Percentiles rank a stretch among this genome's conserved stretches.
phyloP scores from a whole-genome alignment of 1,140 invertebrate species.

The Cecropterus lyciades region DNA sequence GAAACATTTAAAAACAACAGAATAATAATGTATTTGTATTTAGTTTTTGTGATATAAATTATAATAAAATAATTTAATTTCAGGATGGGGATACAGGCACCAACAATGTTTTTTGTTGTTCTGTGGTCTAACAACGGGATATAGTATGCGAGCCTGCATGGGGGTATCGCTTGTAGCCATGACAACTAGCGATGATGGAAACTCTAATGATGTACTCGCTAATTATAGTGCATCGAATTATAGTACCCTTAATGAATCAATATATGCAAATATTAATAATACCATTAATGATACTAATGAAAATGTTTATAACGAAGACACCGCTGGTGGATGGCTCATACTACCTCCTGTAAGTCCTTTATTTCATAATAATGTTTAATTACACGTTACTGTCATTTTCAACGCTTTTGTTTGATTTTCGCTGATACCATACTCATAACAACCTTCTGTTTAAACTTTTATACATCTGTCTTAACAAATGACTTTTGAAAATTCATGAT shows the following conservation, averaged over 20 bases:
- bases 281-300: constrained; percentile 1
- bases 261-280: constrained; percentile 4
- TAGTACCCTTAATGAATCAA: not conserved
- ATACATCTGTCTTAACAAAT: too few species aligned
- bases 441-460: too few species aligned
- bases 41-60: too few species aligned
- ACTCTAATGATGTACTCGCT: not conserved
- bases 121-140: constrained; percentile 87
- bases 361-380: too few species aligned
- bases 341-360: constrained; percentile 58
- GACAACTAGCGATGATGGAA: constrained; percentile 50
- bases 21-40: too few species aligned
- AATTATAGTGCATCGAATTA: constrained; percentile 1
- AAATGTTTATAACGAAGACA: constrained; percentile 10
- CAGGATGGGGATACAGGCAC: constrained; percentile 83
- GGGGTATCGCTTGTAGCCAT: constrained; percentile 90
- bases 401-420: too few species aligned
- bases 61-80: constrained; percentile 28
- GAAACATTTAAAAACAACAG: too few species aligned
- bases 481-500: too few species aligned
- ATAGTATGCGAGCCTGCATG: constrained; percentile 88
- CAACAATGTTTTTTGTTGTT: constrained; percentile 88
- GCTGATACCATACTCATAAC: too few species aligned
- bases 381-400: too few species aligned
- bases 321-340: constrained; percentile 49